Percentiles rank a stretch among this genome's conserved stretches.
These are phyloP conservation scores for Chymomyza fuscimana DNA, from an alignment of 2,888 invertebrate species.

Conservation along the genomic window DNA sequence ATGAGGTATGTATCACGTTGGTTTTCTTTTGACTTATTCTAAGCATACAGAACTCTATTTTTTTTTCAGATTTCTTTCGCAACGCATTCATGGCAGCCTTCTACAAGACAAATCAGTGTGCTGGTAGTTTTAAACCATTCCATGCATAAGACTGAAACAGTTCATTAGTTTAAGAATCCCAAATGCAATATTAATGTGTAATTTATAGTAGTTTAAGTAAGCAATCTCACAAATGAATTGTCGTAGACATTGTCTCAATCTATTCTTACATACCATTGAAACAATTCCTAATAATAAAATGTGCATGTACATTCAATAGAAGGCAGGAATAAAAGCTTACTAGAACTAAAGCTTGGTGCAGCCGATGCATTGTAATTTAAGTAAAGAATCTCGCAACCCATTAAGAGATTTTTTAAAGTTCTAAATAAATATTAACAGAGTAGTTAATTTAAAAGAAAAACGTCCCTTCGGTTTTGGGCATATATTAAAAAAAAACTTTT, in stretches of 20 bases:
- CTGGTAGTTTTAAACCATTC: slow-evolving; percentile 81
- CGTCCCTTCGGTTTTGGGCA: neutral
- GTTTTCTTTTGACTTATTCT: neutral
- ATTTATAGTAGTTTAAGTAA: neutral
- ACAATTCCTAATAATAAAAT: no score
- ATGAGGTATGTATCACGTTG: slow-evolving; percentile 81
- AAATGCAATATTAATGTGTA: neutral
- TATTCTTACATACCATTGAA: no score
- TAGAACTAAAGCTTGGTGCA: no score
- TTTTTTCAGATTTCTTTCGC: slow-evolving; percentile 82
- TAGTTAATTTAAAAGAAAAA: neutral
- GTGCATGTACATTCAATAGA: no score
- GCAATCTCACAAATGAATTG: no score
- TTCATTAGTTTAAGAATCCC: neutral
- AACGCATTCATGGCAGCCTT: slow-evolving; percentile 84
- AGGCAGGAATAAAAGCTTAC: no score
- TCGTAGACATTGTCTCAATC: no score
- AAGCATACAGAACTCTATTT: slow-evolving; percentile 2
- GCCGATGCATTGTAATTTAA: no score
- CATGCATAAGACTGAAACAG: neutral
- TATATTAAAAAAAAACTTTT: neutral
- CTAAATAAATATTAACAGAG: no score
- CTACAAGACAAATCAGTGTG: slow-evolving; percentile 85
- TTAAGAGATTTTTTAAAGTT: no score
- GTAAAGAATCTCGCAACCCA: no score